These are phyloP conservation scores for Eilema griseolum DNA, from an alignment of 2,888 invertebrate species.

Conservation along the genomic window DNA sequence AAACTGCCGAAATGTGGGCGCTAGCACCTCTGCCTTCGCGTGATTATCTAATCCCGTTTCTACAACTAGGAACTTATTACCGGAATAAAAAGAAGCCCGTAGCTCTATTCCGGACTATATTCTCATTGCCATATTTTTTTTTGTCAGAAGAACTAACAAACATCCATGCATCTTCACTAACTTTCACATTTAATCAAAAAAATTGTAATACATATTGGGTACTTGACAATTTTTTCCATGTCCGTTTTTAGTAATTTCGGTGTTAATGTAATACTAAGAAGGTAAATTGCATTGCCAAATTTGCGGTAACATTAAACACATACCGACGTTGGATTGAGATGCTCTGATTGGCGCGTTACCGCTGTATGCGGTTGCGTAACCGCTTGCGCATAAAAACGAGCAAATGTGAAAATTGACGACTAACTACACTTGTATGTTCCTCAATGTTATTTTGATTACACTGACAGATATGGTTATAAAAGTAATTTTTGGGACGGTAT, in stretches of 20 bases:
- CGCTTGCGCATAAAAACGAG: conserved; percentile 56
- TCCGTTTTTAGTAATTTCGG: conserved; percentile 23
- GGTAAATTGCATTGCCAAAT: conserved; percentile 46
- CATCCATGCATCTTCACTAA: background rate
- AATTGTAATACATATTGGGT: conserved; percentile 6
- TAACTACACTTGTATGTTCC: conserved; percentile 24
- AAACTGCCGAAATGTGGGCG: no score
- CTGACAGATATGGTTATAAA: background rate
- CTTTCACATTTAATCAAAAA: background rate
- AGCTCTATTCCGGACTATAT: no score
- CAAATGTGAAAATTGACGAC: conserved; percentile 42
- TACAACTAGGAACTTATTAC: no score
- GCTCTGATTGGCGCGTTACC: conserved; percentile 77
- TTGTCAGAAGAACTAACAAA: background rate
- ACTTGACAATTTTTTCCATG: conserved; percentile 13
- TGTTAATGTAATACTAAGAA: conserved; percentile 33
- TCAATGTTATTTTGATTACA: conserved; percentile 5
- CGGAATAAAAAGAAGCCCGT: no score
- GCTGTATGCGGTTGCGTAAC: conserved; percentile 59
- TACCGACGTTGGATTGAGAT: conserved; percentile 62
- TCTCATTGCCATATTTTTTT: no score
- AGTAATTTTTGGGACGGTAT: background rate
- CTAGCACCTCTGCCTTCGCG: no score
- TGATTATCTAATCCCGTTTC: no score
- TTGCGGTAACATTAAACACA: conserved; percentile 49